Evolutionary conservation across 1,140 invertebrate genomes (phyloP).

Genomic region (Drosophila tristis): DNA sequence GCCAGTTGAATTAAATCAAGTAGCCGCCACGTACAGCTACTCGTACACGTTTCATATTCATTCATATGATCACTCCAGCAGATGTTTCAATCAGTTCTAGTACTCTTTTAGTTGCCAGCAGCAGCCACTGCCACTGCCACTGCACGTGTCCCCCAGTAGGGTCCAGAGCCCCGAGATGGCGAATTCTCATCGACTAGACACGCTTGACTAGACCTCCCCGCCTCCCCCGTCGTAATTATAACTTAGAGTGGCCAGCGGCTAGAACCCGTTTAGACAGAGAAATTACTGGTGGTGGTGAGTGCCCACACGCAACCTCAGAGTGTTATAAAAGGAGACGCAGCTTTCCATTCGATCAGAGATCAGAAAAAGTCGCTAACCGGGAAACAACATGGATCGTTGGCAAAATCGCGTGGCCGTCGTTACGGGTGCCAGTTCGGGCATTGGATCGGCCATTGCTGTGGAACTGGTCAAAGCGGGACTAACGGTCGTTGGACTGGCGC

Average conservation of each 20-base stretch:
- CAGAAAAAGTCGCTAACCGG: not conserved
- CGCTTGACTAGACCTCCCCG: constrained; percentile 1
- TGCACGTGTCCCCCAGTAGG: too few species aligned
- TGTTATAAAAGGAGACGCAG: constrained; percentile 35
- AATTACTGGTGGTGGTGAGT: too few species aligned
- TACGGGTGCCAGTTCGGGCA: constrained; percentile 90
- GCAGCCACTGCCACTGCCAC: too few species aligned
- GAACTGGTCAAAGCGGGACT: constrained; percentile 87
- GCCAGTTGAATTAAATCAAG: too few species aligned
- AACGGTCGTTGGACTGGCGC: constrained; percentile 89
- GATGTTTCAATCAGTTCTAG: too few species aligned
- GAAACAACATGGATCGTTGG: constrained; percentile 87
- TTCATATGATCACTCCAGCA: too few species aligned
- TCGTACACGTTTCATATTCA: too few species aligned
- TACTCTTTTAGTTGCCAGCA: too few species aligned
- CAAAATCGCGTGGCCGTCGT: constrained; percentile 88
- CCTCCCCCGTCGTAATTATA: constrained; percentile 4
- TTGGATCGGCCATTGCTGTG: constrained; percentile 87
- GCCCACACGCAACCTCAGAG: not conserved
- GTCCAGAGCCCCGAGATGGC: constrained; percentile 6
- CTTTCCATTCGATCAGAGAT: not conserved
- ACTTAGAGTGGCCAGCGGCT: too few species aligned
- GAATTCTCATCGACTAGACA: constrained; percentile 18
- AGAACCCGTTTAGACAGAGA: constrained; percentile 20
- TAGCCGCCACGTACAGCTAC: too few species aligned